Evolutionary conservation across 2,797 vertebrate species (phyloP), one percentile per base, ranked within the genome.

Genomic region (Pyrocephalus nanus): DNA sequence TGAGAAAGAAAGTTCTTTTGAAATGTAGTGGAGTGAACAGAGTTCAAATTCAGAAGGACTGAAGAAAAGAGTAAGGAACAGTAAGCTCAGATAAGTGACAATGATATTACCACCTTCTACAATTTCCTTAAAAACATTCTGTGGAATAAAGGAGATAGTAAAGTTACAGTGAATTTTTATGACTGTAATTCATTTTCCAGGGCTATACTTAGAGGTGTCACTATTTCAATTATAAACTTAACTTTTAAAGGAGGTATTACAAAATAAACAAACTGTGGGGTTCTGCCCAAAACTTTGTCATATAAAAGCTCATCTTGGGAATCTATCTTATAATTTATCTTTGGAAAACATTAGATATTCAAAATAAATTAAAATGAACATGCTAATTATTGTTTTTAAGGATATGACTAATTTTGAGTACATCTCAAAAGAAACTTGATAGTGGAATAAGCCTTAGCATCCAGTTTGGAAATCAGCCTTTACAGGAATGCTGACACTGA

Each of bases 281-380:
- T 47, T 64, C 50, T 88, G 17, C 18, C 34, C 23, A 64, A 47
- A 94, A 30, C 7, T 47, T 76, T 81, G 38, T 23, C 26, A 17
- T 40, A 11, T 15, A 48, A 78, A 21, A 78, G 4, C 8, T 83
- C 38, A 67, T 32, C 15, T 19, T 72, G 32, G 42, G 22, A 95
- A 73, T 50, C 20, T 8, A 75, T 36, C 17, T 65, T 62, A 18
- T 8, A n/a, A 21, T 55, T 57, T 54, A 29, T 69, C 22, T 6
- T 4, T 3, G 4, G 1, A 2, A 70, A 60, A 50, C 14, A 29
- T 1, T 16, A 64, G 1, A 36, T 73, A 82, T 87, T 74, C 1
- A 3, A 2, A 47, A 36, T n/a, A 61, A 74, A 55, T 54, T 9
- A 84, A 87, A 60, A 75, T 66, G 2, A 78, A 82, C 0, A 0